Evolutionary conservation across 2,888 invertebrate species (phyloP).

Genomic region (Callosobruchus maculatus): DNA sequence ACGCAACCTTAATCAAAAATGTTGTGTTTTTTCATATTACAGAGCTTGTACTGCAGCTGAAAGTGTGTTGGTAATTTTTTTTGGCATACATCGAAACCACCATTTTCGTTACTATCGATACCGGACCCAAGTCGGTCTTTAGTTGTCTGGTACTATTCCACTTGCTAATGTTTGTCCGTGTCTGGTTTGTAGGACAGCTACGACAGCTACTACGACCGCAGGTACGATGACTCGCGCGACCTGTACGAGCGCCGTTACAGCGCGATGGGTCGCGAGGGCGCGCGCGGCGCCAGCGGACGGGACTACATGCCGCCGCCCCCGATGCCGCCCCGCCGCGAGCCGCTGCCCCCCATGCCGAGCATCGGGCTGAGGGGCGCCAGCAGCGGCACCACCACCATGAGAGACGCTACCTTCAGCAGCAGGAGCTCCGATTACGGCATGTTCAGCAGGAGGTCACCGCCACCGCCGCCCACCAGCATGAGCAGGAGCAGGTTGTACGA

Average conservation of each 20-base stretch:
- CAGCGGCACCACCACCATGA: conserved; percentile 61
- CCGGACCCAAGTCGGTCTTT: too few species aligned
- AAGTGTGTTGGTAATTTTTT: too few species aligned
- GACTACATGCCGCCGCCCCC: conserved; percentile 74
- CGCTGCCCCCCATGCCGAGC: conserved; percentile 69
- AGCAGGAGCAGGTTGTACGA: conserved; percentile 69
- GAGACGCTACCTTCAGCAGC: conserved; percentile 61
- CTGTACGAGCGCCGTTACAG: conserved; percentile 79
- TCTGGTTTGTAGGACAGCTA: conserved; percentile 59
- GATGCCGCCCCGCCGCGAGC: conserved; percentile 66
- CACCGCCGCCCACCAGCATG: conserved; percentile 54
- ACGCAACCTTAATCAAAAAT: too few species aligned
- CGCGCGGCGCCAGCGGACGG: conserved; percentile 52
- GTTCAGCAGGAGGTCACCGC: conserved; percentile 81
- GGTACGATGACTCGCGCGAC: conserved; percentile 76
- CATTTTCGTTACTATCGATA: too few species aligned
- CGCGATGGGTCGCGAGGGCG: conserved; percentile 48
- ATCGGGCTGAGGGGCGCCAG: conserved; percentile 55
- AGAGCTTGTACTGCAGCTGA: too few species aligned
- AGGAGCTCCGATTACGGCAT: conserved; percentile 65
- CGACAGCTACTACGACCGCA: conserved; percentile 78
- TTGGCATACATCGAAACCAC: too few species aligned
- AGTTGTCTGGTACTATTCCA: too few species aligned
- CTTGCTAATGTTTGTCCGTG: not conserved
- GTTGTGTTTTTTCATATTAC: too few species aligned